Percentiles rank a stretch among this genome's conserved stretches.
Evolutionary conservation across 2,113 vertebrate genomes (phyloP).

Genomic region (Pandion haliaetus): DNA sequence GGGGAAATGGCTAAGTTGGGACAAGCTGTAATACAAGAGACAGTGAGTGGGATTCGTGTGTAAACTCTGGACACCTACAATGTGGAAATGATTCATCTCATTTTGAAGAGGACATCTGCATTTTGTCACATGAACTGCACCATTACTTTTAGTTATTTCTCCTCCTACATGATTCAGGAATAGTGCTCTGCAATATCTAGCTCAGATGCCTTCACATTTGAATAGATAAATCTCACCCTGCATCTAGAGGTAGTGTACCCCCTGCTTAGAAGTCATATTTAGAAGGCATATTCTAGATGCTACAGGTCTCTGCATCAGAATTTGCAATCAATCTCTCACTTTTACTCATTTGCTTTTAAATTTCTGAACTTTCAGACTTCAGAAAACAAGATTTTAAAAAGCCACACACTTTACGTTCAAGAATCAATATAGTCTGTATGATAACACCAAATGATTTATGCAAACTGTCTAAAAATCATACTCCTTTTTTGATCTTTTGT

Average conservation of each 20-base stretch:
- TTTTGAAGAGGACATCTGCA: conserved; percentile 19
- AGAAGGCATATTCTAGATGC: background rate
- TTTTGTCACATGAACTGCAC: background rate
- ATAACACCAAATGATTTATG: background rate
- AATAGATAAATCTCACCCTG: background rate
- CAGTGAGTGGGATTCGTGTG: background rate
- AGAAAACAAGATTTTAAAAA: background rate
- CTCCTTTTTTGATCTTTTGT: background rate
- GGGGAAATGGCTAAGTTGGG: background rate
- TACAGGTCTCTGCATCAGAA: background rate
- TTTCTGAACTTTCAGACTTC: background rate
- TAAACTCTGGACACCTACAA: conserved; percentile 27
- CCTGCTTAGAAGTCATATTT: background rate
- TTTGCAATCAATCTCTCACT: background rate
- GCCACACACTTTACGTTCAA: background rate
- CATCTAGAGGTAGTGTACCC: background rate
- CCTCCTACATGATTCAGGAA: background rate
- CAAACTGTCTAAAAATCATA: background rate
- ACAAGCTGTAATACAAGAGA: background rate
- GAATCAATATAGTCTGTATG: background rate
- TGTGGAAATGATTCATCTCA: conserved; percentile 11
- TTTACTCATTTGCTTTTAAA: background rate
- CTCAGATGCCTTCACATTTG: background rate
- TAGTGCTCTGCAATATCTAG: background rate
- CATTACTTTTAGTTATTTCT: background rate